These are phyloP conservation scores for Drosophila tani DNA, from an alignment of 1,140 invertebrate species.

Conservation along the genomic window DNA sequence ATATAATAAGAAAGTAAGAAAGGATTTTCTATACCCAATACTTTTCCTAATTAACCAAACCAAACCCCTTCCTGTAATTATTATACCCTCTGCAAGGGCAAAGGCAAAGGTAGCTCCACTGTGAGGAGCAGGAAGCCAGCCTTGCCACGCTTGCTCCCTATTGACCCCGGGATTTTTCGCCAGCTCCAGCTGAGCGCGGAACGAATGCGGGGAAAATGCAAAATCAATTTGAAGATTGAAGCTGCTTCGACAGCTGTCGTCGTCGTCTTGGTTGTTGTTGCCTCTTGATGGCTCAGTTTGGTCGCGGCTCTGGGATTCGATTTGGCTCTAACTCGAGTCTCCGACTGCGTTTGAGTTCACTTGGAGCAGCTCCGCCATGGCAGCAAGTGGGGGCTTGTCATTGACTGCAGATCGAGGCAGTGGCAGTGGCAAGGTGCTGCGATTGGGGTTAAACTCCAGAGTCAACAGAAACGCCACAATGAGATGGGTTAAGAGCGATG, in stretches of 20 bases:
- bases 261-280: conserved; percentile 10
- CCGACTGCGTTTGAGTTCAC: conserved; percentile 16
- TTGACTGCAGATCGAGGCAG: conserved; percentile 37
- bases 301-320: not conserved
- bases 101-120: not conserved
- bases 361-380: conserved; percentile 14
- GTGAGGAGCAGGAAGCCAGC: conserved; percentile 55
- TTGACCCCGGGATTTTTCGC: conserved; percentile 45
- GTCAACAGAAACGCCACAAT: conserved; percentile 17
- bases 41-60: too few species aligned
- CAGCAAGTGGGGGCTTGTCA: conserved; percentile 40
- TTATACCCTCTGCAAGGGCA: conserved; percentile 1
- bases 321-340: not conserved
- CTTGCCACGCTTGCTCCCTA: conserved; percentile 57
- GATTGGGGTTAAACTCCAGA: conserved; percentile 50
- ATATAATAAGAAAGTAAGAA: not conserved
- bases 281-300: conserved; percentile 44
- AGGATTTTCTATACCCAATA: not conserved
- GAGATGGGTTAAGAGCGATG: conserved; percentile 9
- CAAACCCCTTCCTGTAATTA: not conserved
- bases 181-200: not conserved
- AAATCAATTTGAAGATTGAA: conserved; percentile 58
- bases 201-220: conserved; percentile 33
- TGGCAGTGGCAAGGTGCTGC: conserved; percentile 42
- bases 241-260: conserved; percentile 52